phyloP scores from a whole-genome alignment of 53 echinoderm and acorn worm genomes.

The Actinopyga echinites region DNA sequence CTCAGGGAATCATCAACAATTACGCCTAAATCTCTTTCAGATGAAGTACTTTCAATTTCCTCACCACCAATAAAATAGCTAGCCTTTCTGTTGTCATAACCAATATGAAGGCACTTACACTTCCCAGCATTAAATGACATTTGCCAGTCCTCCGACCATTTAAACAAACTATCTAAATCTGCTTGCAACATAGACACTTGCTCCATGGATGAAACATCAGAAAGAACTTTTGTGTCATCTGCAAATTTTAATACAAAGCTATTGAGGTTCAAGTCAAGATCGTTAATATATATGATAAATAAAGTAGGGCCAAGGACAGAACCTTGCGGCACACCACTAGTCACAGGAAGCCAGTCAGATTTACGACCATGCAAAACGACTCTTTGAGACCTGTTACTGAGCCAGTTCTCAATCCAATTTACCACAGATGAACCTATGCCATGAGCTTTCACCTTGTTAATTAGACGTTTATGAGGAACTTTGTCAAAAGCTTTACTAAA shows the following conservation, averaged over 20 bases:
- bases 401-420: no score
- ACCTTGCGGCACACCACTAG: neutral
- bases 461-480: no score
- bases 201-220: neutral
- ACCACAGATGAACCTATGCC: no score
- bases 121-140: neutral
- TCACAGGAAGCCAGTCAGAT: neutral
- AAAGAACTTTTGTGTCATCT: neutral
- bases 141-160: neutral
- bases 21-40: neutral
- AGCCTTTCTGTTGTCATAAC: neutral
- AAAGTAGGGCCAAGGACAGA: neutral
- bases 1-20: neutral
- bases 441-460: no score
- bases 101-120: neutral
- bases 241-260: neutral
- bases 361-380: neutral
- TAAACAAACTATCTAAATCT: neutral
- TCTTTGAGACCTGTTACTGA: no score
- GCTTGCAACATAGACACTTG: neutral
- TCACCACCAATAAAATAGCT: neutral
- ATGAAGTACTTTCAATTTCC: neutral
- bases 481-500: neutral
- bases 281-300: conserved; percentile 11
- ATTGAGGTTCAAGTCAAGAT: neutral